A percentile compares a stretch with the other conserved stretches of the same genome.
Conservation (phyloP, 2,113 vertebrate species). For the Thunnus maccoyii region DNA sequence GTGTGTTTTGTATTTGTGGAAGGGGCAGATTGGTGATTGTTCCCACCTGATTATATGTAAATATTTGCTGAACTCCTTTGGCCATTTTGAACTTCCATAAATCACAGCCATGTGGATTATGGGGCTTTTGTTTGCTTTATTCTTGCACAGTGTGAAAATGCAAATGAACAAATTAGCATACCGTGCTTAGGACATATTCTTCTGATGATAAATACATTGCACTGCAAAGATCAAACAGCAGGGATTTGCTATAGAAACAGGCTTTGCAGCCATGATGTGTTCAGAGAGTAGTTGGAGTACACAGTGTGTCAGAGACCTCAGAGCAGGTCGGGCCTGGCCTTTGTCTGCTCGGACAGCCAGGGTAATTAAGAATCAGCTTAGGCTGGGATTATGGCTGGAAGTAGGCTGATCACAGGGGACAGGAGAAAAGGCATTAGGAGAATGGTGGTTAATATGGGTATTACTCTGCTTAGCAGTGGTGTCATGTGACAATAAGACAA, state of each 20-base stretch:
- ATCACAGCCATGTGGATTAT: constrained; percentile 60
- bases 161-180: constrained; percentile 62
- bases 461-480: constrained; percentile 76
- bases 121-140: constrained; percentile 70
- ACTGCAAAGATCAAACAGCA: constrained; percentile 52
- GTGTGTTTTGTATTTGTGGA: constrained; percentile 42
- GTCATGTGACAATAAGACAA: constrained; percentile 79
- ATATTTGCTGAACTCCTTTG: constrained; percentile 71
- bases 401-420: constrained; percentile 78
- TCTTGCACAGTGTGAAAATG: constrained; percentile 58
- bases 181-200: constrained; percentile 25
- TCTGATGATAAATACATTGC: constrained; percentile 56
- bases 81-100: constrained; percentile 68
- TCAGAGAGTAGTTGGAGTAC: constrained; percentile 37
- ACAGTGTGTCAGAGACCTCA: constrained; percentile 42
- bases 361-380: constrained; percentile 84
- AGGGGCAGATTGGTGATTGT: constrained; percentile 64
- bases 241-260: constrained; percentile 14
- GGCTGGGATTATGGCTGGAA: constrained; percentile 75
- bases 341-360: constrained; percentile 70
- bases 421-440: constrained; percentile 80
- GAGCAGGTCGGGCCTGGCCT: constrained; percentile 61
- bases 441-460: constrained; percentile 80
- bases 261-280: constrained; percentile 29
- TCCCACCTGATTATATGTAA: constrained; percentile 74